Evolutionary conservation across 2,888 invertebrate species (phyloP).

Genomic region (Pyrocoelia pectoralis): DNA sequence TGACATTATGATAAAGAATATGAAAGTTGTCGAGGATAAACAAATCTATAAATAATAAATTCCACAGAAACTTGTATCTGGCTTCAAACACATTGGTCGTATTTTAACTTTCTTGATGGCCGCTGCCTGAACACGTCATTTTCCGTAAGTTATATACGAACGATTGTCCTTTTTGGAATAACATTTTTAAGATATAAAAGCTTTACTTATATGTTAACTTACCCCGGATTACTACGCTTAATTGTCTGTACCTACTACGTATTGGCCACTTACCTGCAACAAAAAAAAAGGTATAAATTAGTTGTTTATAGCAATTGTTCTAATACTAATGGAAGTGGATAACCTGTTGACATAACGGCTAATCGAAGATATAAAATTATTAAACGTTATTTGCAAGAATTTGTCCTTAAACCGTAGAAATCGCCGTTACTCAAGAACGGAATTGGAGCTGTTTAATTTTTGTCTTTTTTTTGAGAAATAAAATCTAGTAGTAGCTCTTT

Average conservation of each 20-base stretch:
- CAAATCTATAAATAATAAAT: conserved; percentile 59
- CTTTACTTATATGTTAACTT: conserved; percentile 15
- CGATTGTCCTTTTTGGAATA: conserved; percentile 35
- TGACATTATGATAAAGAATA: conserved; percentile 58
- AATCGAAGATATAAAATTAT: no score
- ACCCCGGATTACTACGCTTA: conserved; percentile 10
- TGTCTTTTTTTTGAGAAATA: no score
- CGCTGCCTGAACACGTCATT: conserved; percentile 54
- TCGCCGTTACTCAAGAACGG: no score
- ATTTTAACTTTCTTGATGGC: conserved; percentile 54
- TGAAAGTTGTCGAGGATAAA: conserved; percentile 58
- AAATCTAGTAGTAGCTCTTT: no score
- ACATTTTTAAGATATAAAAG: conserved; percentile 22
- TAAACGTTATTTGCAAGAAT: no score
- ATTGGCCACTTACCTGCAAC: conserved; percentile 26
- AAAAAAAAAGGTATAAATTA: conserved; percentile 15
- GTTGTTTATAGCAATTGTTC: not conserved
- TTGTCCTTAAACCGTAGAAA: no score
- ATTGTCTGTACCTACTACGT: not conserved
- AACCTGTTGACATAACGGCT: no score
- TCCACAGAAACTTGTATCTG: conserved; percentile 50
- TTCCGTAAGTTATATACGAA: conserved; percentile 42
- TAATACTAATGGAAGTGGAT: not conserved
- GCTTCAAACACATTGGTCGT: conserved; percentile 50
- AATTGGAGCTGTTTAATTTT: no score